phyloP scores from a whole-genome alignment of 2,888 invertebrate genomes.

The Netelia melanura region DNA sequence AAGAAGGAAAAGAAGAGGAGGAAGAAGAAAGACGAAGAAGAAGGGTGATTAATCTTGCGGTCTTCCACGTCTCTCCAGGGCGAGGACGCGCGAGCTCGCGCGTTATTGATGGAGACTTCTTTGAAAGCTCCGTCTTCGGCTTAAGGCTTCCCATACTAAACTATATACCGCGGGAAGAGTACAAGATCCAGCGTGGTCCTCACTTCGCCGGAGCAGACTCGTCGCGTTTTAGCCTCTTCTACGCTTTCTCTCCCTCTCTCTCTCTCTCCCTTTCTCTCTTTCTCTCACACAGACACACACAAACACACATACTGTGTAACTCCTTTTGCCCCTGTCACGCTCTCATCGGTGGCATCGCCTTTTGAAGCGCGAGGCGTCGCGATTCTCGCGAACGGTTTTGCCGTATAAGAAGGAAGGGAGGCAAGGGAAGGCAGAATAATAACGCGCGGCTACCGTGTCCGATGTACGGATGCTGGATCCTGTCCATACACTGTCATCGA shows the following conservation, averaged over 20 bases:
- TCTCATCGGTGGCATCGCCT: conserved; percentile 51
- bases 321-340: conserved; percentile 48
- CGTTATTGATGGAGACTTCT: conserved; percentile 85
- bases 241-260: conserved; percentile 55
- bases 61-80: conserved; percentile 84
- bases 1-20: conserved; percentile 52
- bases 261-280: conserved; percentile 38
- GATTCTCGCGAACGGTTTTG: conserved; percentile 32
- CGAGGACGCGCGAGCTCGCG: conserved; percentile 84
- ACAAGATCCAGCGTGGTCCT: conserved; percentile 72
- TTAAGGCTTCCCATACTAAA: conserved; percentile 60
- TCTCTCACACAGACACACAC: background rate
- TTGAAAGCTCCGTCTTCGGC: conserved; percentile 74
- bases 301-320: background rate
- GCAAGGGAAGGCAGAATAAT: conserved; percentile 34
- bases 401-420: conserved; percentile 4
- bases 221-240: conserved; percentile 46
- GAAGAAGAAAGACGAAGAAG: conserved; percentile 78
- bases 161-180: conserved; percentile 48
- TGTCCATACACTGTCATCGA: conserved; percentile 58
- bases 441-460: conserved; percentile 37
- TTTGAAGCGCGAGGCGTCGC: conserved; percentile 49
- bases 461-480: conserved; percentile 29
- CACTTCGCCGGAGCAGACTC: conserved; percentile 66
- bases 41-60: conserved; percentile 85